A percentile compares a stretch with the other conserved stretches of the same genome.
Conservation (phyloP, 2,797 vertebrate species). For the Liasis olivaceus region DNA sequence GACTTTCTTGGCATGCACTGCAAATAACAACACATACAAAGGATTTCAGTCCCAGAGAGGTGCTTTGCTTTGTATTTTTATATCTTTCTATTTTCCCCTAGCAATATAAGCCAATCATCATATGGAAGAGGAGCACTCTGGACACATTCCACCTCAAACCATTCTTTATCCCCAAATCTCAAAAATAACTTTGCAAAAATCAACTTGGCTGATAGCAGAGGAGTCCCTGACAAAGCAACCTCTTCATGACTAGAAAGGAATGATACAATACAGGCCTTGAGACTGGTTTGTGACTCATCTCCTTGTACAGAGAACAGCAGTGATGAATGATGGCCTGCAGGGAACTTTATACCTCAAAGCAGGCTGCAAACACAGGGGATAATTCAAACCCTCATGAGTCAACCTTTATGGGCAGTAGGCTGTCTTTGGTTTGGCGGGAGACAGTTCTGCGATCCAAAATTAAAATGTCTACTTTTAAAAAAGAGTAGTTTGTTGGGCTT, state of each 20-base stretch:
- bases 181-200: background rate
- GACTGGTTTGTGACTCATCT: background rate
- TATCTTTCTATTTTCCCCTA: slow-evolving; percentile 51
- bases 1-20: slow-evolving; percentile 83
- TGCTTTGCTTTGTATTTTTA: slow-evolving; percentile 51
- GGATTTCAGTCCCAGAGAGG: slow-evolving; percentile 76
- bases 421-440: background rate
- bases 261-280: background rate
- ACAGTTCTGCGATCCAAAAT: no score
- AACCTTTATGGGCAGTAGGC: background rate
- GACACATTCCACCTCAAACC: slow-evolving; percentile 37
- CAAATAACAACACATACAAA: slow-evolving; percentile 80
- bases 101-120: slow-evolving; percentile 35
- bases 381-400: background rate
- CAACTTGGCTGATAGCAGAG: background rate
- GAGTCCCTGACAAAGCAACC: slow-evolving; percentile 5
- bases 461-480: background rate
- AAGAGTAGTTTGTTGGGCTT: background rate
- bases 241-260: background rate
- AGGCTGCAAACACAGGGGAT: background rate
- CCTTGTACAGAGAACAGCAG: background rate
- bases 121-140: slow-evolving; percentile 33
- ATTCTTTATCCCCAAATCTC: slow-evolving; percentile 35
- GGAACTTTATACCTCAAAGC: background rate
- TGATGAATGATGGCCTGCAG: background rate